These are phyloP conservation scores for Drosophila teissieri DNA, from an alignment of 1,140 invertebrate genomes.

Conservation along the genomic window DNA sequence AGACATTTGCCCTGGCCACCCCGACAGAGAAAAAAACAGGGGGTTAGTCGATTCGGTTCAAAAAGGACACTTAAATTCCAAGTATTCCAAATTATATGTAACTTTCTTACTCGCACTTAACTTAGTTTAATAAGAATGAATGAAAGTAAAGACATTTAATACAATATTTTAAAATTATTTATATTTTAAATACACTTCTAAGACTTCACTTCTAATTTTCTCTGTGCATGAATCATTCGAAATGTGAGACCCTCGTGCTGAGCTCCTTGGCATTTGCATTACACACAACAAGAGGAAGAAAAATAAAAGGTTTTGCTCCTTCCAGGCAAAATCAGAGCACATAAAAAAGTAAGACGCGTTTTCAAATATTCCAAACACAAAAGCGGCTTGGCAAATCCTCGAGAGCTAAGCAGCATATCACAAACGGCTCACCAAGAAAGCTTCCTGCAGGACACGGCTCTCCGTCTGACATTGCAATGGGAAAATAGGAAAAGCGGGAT, in stretches of 20 bases:
- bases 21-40: slow-evolving; percentile 2
- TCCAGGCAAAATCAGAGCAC: slow-evolving; percentile 38
- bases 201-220: background rate
- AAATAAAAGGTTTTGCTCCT: slow-evolving; percentile 55
- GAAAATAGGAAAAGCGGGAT: background rate
- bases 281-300: slow-evolving; percentile 40
- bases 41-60: background rate
- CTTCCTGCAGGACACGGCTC: slow-evolving; percentile 45
- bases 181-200: too few species aligned
- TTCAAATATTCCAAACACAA: slow-evolving; percentile 71
- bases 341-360: slow-evolving; percentile 65
- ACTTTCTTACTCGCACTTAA: too few species aligned
- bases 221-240: slow-evolving; percentile 35
- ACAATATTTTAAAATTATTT: too few species aligned
- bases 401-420: slow-evolving; percentile 76
- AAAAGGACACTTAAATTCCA: background rate
- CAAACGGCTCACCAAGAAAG: slow-evolving; percentile 63
- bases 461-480: slow-evolving; percentile 42
- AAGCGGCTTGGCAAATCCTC: slow-evolving; percentile 74
- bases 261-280: slow-evolving; percentile 49
- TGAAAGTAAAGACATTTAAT: too few species aligned
- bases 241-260: slow-evolving; percentile 47
- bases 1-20: slow-evolving; percentile 45
- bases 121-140: too few species aligned
- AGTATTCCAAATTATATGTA: background rate